phyloP scores from a whole-genome alignment of 1,140 invertebrate species.

The Zaprionus lachaisei region DNA sequence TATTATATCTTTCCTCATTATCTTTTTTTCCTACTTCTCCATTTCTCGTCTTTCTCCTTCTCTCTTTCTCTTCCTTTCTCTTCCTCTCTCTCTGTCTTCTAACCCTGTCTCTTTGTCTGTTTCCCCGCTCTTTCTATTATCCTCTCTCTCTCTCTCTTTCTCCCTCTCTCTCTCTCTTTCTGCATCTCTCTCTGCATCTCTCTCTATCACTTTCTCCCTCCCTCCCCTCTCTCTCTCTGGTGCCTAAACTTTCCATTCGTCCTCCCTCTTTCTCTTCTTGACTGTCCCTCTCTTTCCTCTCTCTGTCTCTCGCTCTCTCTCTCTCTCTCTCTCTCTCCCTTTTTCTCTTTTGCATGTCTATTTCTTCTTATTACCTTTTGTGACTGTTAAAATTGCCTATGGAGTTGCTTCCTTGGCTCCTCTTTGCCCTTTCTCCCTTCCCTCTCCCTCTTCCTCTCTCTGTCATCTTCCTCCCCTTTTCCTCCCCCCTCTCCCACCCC shows the following conservation, averaged over 20 bases:
- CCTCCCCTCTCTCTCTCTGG: neutral
- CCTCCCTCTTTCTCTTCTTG: too few relatives aligned
- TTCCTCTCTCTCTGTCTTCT: neutral
- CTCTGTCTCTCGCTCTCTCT: too few relatives aligned
- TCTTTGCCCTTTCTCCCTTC: neutral
- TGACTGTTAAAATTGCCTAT: neutral
- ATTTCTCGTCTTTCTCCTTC: too few relatives aligned
- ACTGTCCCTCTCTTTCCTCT: neutral
- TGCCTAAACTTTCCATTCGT: too few relatives aligned
- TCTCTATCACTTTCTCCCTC: neutral
- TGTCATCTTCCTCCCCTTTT: too few relatives aligned
- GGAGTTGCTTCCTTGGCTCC: neutral
- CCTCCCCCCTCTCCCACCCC: neutral
- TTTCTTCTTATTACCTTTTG: neutral
- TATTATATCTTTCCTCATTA: too few relatives aligned
- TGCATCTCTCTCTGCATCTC: neutral
- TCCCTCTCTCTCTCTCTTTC: neutral
- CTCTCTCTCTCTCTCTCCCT: neutral
- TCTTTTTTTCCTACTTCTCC: too few relatives aligned
- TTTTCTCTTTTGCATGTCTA: neutral
- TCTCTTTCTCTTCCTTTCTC: too few relatives aligned
- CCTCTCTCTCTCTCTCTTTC: neutral
- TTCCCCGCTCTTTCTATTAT: neutral
- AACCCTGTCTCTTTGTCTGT: constrained; percentile 47
- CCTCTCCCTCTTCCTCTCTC: too few relatives aligned